Evolutionary conservation across 2,888 invertebrate genomes (phyloP), one percentile per base, ranked within the genome.

Genomic region (Amblyjoppa proteus): DNA sequence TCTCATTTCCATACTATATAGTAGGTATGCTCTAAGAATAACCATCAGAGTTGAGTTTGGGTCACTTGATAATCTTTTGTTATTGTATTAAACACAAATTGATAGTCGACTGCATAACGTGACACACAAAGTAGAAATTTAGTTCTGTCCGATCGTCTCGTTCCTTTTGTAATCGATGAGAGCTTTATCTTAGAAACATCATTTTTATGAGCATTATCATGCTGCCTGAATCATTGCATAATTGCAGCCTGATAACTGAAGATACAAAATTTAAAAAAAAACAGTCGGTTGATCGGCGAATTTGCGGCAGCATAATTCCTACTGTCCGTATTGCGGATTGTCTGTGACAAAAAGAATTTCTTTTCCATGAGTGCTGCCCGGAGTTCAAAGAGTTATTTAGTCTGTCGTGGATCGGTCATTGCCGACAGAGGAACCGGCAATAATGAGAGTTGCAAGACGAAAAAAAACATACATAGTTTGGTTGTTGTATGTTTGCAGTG

Each of bases 401-500:
- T 70, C 7, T n/a, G 38, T 64, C 49, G 61, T 31, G 69, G 53
- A 64, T 28, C 34, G 38, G 49, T 80, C 25, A 69, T 68, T 71
- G 58, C 73, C 41, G 70, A 80, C 31, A 51, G 45, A 28, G 78
- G 76, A 16, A 85, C 61, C 25, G 56, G 79, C 34, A 58, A 85
- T 75, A 84, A 16, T 56, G 75, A 82, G 83, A 85, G 88, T 76
- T 31, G 25, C 83, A 58, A 76, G 80, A 81, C 83, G 51, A 58
- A 83, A 85, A 81, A 89, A 82, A 84, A 88, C 87, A 89, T 91
- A 92, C 90, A 91, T 90, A 92, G 92, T 91, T 93, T 95, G 95
- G 95, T 95, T 95, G 95, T 95, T 95, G 94, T 94, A 95, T 94
- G 94, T 93, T 95, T 98, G 96, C 97, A 99, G 99, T 99, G 96